Conservation (phyloP, 1,140 invertebrate genomes). For the Apolygus lucorum region DNA sequence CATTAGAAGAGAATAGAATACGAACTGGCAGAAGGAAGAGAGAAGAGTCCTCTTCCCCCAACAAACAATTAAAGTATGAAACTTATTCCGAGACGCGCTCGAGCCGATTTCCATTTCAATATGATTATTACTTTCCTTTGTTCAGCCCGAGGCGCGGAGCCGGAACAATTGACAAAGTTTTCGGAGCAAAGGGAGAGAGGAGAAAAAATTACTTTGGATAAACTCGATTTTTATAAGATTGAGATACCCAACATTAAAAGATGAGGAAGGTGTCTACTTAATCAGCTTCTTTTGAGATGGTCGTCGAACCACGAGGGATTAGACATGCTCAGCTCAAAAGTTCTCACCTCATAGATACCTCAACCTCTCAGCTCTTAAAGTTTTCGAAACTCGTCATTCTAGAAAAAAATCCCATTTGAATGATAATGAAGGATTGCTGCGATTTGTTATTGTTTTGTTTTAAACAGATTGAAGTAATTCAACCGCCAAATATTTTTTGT, state of each 20-base stretch:
- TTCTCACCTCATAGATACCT: no score
- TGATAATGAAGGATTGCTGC: no score
- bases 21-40: background rate
- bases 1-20: background rate
- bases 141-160: conserved; percentile 6
- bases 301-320: no score
- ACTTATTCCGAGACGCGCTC: conserved; percentile 3
- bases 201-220: background rate
- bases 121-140: conserved; percentile 19
- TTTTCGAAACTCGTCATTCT: no score
- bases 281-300: no score
- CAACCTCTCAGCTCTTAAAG: no score
- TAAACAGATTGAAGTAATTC: no score
- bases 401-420: no score
- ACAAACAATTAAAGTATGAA: conserved; percentile 21
- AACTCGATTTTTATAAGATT: background rate
- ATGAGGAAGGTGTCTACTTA: no score
- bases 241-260: background rate
- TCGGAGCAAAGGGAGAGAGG: background rate
- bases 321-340: no score
- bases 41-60: background rate
- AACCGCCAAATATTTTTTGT: no score
- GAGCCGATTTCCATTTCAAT: conserved; percentile 17
- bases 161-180: conserved; percentile 18
- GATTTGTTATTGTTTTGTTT: no score